Evolutionary conservation across 2,797 vertebrate genomes (phyloP).

Genomic region (Acropternis orthonyx): DNA sequence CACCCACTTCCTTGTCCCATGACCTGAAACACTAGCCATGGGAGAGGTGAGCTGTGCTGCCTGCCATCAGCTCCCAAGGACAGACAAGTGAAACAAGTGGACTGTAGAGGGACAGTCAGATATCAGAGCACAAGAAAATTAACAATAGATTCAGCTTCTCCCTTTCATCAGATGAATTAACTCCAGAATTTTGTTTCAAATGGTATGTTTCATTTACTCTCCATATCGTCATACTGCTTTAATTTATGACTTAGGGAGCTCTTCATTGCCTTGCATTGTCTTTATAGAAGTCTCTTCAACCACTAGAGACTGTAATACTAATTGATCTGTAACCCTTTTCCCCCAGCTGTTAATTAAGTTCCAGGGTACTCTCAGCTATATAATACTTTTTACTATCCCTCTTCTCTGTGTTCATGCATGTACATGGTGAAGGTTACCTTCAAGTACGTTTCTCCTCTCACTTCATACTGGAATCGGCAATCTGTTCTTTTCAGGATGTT

Average conservation of each 20-base stretch:
- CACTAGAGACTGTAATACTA: background rate
- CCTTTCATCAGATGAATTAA: background rate
- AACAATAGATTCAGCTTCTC: background rate
- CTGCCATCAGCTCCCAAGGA: background rate
- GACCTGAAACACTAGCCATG: background rate
- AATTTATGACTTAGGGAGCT: background rate
- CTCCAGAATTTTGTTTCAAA: background rate
- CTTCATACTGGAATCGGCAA: slow-evolving; percentile 88
- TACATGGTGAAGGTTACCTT: slow-evolving; percentile 79
- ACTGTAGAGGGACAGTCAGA: background rate
- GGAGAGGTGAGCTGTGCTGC: background rate
- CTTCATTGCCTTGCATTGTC: background rate
- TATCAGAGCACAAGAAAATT: background rate
- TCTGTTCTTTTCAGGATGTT: slow-evolving; percentile 90
- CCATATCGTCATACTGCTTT: background rate
- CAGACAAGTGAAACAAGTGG: background rate
- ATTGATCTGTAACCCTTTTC: background rate
- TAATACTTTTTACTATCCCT: background rate
- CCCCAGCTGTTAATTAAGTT: background rate
- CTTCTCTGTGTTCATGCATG: background rate
- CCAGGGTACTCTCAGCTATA: background rate
- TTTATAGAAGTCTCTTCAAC: background rate
- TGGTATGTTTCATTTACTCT: background rate
- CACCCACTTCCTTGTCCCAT: background rate
- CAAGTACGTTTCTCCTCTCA: slow-evolving; percentile 90